Percentiles rank a stretch among this genome's conserved stretches.
These are phyloP conservation scores for Zoanthus gigantus DNA, from an alignment of 92 coral and sea anemone genomes.

Conservation along the genomic window DNA sequence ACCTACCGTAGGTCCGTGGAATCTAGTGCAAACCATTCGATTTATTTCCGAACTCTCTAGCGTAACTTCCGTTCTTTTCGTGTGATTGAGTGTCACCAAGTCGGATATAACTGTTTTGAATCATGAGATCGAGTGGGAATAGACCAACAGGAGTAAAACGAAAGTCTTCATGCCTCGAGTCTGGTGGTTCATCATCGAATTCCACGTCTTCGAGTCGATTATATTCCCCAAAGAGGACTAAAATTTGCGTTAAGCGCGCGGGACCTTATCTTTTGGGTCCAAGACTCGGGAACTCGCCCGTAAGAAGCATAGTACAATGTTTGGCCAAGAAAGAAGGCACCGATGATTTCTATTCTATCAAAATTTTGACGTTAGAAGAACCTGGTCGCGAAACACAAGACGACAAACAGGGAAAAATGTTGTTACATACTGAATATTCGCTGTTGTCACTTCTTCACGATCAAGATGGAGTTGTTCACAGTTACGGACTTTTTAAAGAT, in stretches of 20 bases:
- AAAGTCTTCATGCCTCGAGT: slow-evolving; percentile 77
- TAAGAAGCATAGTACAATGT: slow-evolving; percentile 97
- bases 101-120: neutral
- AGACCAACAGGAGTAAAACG: slow-evolving; percentile 77
- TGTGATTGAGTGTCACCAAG: neutral
- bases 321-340: slow-evolving; percentile 98
- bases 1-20: no score
- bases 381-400: slow-evolving; percentile 97
- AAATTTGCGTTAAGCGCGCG: slow-evolving; percentile 88
- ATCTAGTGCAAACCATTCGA: neutral
- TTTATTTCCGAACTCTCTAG: neutral
- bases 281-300: slow-evolving; percentile 98
- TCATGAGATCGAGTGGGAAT: slow-evolving; percentile 80
- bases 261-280: slow-evolving; percentile 97
- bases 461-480: slow-evolving; percentile 98
- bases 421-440: slow-evolving; percentile 95
- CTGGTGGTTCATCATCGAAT: slow-evolving; percentile 65
- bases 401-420: slow-evolving; percentile 98
- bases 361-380: slow-evolving; percentile 92
- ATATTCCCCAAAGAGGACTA: slow-evolving; percentile 68
- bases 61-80: slow-evolving; percentile 16
- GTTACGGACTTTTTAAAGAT: slow-evolving; percentile 96
- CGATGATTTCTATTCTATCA: slow-evolving; percentile 95
- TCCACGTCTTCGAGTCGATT: slow-evolving; percentile 69
- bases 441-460: slow-evolving; percentile 91